These are phyloP conservation scores for Zaprionus inermis DNA, from an alignment of 1,140 invertebrate species.

Conservation along the genomic window DNA sequence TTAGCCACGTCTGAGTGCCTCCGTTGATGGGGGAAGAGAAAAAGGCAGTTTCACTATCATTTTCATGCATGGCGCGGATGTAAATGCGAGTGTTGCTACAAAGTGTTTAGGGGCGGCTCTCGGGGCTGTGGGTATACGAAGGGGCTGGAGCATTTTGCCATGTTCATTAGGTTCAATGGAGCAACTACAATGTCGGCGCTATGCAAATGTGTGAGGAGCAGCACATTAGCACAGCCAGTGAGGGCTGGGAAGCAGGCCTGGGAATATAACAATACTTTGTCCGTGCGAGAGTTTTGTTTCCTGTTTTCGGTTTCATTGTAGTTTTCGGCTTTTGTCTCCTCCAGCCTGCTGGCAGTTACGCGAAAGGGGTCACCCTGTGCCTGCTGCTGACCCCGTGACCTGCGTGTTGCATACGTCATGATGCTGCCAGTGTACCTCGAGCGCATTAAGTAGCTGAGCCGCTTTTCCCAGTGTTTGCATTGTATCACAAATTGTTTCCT, in stretches of 20 bases:
- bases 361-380: constrained; percentile 26
- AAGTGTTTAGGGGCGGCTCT: constrained; percentile 47
- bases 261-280: constrained; percentile 27
- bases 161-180: constrained; percentile 62
- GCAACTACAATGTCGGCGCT: constrained; percentile 36
- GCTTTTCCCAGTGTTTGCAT: constrained; percentile 41
- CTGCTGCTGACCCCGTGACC: constrained; percentile 6
- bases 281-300: constrained; percentile 13
- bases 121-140: too few relatives aligned
- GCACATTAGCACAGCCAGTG: constrained; percentile 58
- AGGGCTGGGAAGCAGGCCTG: not conserved
- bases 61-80: constrained; percentile 46
- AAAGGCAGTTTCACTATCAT: constrained; percentile 67
- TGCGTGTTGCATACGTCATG: constrained; percentile 5
- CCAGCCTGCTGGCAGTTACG: constrained; percentile 24
- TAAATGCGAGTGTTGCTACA: constrained; percentile 14
- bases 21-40: constrained; percentile 28
- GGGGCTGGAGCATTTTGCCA: constrained; percentile 4
- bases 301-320: constrained; percentile 63
- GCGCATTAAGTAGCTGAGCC: not conserved
- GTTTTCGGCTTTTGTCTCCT: constrained; percentile 27
- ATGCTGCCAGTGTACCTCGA: constrained; percentile 1
- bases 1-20: constrained; percentile 39
- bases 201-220: constrained; percentile 53
- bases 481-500: constrained; percentile 54